Evolutionary conservation across 2,797 vertebrate species (phyloP).

Genomic region (Girardinus metallicus): DNA sequence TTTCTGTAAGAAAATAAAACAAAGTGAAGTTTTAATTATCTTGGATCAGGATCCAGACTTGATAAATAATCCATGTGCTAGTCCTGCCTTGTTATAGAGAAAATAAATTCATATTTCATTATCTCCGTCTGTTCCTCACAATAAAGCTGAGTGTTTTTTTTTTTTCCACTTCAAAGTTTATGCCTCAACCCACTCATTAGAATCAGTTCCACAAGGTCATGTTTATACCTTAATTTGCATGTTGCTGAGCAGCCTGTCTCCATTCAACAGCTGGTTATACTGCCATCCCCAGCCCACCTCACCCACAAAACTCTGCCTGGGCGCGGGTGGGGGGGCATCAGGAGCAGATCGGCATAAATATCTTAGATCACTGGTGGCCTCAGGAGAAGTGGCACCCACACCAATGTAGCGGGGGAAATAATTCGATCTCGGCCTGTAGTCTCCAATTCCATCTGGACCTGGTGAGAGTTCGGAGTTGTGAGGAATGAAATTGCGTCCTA

Average conservation of each 20-base stretch:
- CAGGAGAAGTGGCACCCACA: conserved; percentile 49
- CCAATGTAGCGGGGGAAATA: conserved; percentile 70
- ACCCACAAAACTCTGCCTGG: conserved; percentile 64
- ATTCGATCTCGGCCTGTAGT: conserved; percentile 76
- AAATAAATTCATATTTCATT: neutral
- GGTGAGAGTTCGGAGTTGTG: conserved; percentile 5
- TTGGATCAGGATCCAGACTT: neutral
- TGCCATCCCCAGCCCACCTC: conserved; percentile 80
- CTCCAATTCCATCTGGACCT: conserved; percentile 81
- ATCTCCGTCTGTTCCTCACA: conserved; percentile 16
- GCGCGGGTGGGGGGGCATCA: conserved; percentile 9
- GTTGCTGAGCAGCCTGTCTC: conserved; percentile 66
- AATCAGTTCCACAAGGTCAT: neutral
- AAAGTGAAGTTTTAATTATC: conserved; percentile 8
- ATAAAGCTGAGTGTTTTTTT: neutral
- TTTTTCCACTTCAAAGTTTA: neutral
- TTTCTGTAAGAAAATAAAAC: conserved; percentile 61
- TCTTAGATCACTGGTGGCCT: conserved; percentile 74
- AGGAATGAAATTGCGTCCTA: conserved; percentile 2
- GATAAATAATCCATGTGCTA: neutral
- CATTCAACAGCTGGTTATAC: conserved; percentile 72
- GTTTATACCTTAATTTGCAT: conserved; percentile 81
- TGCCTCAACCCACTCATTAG: neutral
- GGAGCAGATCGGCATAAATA: conserved; percentile 76
- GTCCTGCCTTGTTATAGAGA: neutral